Conservation (phyloP, 2,888 invertebrate genomes). For the Leistus spinibarbis region DNA sequence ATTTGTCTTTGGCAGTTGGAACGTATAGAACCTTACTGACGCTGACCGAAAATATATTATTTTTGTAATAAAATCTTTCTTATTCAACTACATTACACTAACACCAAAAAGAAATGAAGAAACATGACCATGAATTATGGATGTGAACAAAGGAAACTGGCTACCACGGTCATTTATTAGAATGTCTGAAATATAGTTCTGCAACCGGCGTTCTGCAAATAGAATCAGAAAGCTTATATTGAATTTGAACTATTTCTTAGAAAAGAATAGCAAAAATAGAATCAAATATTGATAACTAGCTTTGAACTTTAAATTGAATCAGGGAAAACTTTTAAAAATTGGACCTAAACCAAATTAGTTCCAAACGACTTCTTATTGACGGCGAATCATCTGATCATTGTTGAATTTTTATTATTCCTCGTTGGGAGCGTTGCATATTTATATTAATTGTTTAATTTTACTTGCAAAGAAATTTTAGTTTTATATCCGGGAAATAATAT, state of each 20-base stretch:
- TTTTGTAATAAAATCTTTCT: not conserved
- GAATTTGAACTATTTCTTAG: constrained; percentile 18
- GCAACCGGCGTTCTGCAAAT: constrained; percentile 8
- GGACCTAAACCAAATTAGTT: too few relatives aligned
- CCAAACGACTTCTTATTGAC: too few relatives aligned
- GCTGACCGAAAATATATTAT: not conserved
- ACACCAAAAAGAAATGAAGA: not conserved
- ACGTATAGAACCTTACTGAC: not conserved
- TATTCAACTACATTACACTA: not conserved
- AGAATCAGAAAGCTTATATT: constrained; percentile 24
- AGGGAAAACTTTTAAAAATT: too few relatives aligned
- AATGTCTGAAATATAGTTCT: constrained; percentile 1
- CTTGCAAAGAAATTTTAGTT: too few relatives aligned
- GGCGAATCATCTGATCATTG: too few relatives aligned
- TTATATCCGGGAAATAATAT: too few relatives aligned
- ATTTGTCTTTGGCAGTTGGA: not conserved
- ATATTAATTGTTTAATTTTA: too few relatives aligned
- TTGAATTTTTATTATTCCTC: too few relatives aligned
- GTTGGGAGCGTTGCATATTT: too few relatives aligned
- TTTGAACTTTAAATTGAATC: too few relatives aligned
- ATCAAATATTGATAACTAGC: too few relatives aligned
- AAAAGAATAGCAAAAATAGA: not conserved
- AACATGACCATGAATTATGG: not conserved
- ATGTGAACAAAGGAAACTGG: not conserved
- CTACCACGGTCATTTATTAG: not conserved